Evolutionary conservation across 53 echinoderm and acorn worm genomes (phyloP), one percentile per base, ranked within the genome.

Genomic region (Holothuria leucospilota): DNA sequence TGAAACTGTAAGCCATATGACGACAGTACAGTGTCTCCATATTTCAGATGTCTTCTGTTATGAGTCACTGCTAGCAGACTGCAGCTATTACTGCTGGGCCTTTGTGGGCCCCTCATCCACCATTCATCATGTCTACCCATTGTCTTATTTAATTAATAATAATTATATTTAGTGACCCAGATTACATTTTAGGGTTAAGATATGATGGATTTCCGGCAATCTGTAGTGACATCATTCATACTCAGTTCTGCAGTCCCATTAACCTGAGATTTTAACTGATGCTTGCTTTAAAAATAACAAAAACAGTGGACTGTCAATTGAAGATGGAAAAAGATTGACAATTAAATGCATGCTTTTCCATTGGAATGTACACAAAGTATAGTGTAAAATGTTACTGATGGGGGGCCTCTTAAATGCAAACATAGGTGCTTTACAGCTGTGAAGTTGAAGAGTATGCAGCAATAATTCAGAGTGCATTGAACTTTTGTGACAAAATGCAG

Each of bases 391-490:
- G 75, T 75, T 49, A 42, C 49, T 75, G 75, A 75, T 51, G 13
- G 51, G 75, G 75, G 38, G 51, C 42, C 71, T 21, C 51, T 49
- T 25, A 25, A 52, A 75, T 51, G 52, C 75, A 75, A 75, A 75
- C 51, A 75, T 26, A 24, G 51, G n/a, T 12, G 51, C 53, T 75
- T 26, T 27, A 51, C 51, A 75, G 75, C 75, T 75, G 75, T 75
- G 75, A 75, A 75, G 75, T 56, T 56, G 18, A 56, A 56, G 56
- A 16, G 56, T 23, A 21, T 26, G 15, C 14, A 41, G 75, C 52
- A 46, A 49, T 75, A 75, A 75, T 28, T 75, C 23, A 49, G 75
- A 75, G 75, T 75, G 51, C 75, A 75, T 51, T 75, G 75, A 75
- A 51, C 75, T 52, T 51, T 49, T n/a, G 8, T 21, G 12, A 39